phyloP scores from a whole-genome alignment of 2,797 vertebrate genomes.

The Petrocephalus schoutedeni region DNA sequence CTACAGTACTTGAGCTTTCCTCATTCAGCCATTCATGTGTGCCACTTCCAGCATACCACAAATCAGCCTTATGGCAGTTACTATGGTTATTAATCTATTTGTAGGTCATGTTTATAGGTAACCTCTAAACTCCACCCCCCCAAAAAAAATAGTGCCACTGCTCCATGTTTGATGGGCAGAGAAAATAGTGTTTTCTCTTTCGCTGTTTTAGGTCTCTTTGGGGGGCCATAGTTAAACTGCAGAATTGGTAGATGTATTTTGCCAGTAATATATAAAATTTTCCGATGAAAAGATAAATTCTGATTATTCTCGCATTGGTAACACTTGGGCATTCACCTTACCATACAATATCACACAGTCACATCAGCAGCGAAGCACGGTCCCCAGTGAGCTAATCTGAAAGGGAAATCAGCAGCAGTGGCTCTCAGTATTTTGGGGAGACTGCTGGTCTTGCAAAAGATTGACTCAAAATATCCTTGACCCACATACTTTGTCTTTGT shows the following conservation, averaged over 20 bases:
- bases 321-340: not conserved
- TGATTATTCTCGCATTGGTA: not conserved
- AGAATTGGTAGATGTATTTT: not conserved
- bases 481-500: conserved; percentile 31
- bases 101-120: too few species aligned
- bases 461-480: conserved; percentile 38
- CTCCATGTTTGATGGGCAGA: too few species aligned
- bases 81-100: too few species aligned
- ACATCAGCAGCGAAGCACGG: conserved; percentile 15
- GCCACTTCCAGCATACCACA: too few species aligned
- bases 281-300: not conserved
- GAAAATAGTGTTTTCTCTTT: too few species aligned
- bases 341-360: not conserved
- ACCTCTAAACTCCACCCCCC: too few species aligned
- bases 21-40: too few species aligned
- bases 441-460: conserved; percentile 20
- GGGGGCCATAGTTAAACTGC: not conserved
- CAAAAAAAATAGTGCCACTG: too few species aligned
- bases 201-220: not conserved
- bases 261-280: not conserved
- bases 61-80: too few species aligned
- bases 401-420: conserved; percentile 27
- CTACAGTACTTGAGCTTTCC: too few species aligned
- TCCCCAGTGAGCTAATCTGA: conserved; percentile 25
- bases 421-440: not conserved